A percentile compares a stretch with the other conserved stretches of the same genome.
Conservation (phyloP, 2,113 vertebrate species). For the Cinclus mexicanus region DNA sequence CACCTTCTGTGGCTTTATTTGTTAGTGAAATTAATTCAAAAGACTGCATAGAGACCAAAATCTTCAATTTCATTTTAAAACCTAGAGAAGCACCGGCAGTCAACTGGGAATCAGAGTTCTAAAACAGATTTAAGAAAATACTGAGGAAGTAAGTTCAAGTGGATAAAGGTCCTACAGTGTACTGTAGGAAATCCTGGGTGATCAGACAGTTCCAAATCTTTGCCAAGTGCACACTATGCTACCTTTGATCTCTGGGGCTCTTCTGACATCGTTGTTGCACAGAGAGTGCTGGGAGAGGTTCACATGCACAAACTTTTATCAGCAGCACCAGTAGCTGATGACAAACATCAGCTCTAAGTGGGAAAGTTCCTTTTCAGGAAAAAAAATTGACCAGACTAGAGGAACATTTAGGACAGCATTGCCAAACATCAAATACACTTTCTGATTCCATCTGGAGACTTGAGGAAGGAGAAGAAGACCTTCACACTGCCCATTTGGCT, state of each 20-base stretch:
- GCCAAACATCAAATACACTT: neutral
- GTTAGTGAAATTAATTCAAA: neutral
- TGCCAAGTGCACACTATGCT: neutral
- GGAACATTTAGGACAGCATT: neutral
- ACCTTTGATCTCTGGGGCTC: neutral
- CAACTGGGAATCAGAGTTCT: neutral
- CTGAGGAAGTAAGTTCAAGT: neutral
- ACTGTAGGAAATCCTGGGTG: neutral
- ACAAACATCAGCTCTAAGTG: neutral
- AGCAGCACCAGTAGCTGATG: rapidly evolving
- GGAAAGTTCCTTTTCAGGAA: neutral
- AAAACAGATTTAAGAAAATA: neutral
- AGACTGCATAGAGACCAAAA: neutral
- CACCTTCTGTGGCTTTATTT: neutral
- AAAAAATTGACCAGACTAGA: neutral
- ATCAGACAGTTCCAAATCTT: neutral
- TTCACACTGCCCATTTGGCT: neutral
- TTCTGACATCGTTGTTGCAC: rapidly evolving
- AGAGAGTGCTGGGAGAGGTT: neutral
- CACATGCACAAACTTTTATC: rapidly evolving
- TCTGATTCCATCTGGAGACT: neutral
- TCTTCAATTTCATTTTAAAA: neutral
- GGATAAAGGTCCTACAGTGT: neutral
- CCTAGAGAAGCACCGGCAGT: neutral
- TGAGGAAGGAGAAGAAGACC: neutral